Evolutionary conservation across 2,113 vertebrate genomes (phyloP).

Genomic region (Grus americana): DNA sequence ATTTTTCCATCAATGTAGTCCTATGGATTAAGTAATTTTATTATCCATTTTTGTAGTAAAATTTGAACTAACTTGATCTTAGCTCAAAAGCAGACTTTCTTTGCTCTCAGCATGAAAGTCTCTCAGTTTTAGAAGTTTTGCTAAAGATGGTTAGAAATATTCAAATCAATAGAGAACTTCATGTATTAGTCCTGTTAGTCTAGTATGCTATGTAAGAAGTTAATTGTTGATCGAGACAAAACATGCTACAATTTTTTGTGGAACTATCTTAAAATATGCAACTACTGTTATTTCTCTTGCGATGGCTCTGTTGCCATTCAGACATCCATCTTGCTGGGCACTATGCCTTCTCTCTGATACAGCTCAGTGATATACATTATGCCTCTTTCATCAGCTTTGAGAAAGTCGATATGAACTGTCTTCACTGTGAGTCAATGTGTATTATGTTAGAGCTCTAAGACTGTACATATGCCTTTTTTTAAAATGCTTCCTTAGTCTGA

Average conservation of each 20-base stretch:
- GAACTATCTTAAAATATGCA: not conserved
- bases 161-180: not conserved
- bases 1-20: not conserved
- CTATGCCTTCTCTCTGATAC: not conserved
- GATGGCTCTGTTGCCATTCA: not conserved
- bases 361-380: not conserved
- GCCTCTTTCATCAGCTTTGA: not conserved
- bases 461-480: not conserved
- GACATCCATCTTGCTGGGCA: fast-evolving
- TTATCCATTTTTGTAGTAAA: not conserved
- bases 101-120: not conserved
- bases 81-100: not conserved
- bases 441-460: not conserved
- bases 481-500: not conserved
- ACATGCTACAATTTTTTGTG: not conserved
- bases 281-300: not conserved
- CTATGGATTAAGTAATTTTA: not conserved
- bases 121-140: not conserved
- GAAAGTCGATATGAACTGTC: not conserved
- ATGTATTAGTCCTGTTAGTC: not conserved
- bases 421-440: not conserved
- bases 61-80: not conserved
- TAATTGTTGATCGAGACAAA: not conserved
- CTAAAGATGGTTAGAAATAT: not conserved
- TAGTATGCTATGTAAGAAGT: not conserved